phyloP scores from a whole-genome alignment of 2,888 invertebrate genomes.

The Eristalis pertinax region DNA sequence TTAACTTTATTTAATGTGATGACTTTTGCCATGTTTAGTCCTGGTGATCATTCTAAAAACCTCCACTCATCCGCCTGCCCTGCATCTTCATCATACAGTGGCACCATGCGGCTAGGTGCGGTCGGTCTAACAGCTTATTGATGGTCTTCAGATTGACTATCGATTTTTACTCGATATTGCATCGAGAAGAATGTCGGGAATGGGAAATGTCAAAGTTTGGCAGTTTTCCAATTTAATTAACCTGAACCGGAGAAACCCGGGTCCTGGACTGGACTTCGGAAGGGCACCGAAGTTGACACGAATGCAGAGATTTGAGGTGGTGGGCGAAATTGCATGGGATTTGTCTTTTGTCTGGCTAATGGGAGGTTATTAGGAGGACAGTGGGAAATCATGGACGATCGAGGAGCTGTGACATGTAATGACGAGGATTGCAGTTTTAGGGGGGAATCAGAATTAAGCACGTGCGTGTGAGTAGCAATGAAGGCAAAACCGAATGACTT shows the following conservation, averaged over 20 bases:
- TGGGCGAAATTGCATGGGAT: background rate
- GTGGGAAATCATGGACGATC: background rate
- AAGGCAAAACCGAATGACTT: too few species aligned
- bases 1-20: constrained; percentile 32
- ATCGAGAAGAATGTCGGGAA: background rate
- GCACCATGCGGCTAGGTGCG: too few species aligned
- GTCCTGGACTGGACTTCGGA: background rate
- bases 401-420: background rate
- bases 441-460: too few species aligned
- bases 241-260: background rate
- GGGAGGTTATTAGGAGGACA: background rate
- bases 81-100: too few species aligned
- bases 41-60: background rate
- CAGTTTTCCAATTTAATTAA: constrained; percentile 1
- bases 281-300: background rate
- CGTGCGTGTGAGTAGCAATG: too few species aligned
- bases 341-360: background rate
- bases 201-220: background rate
- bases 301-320: background rate
- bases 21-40: constrained; percentile 12
- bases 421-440: background rate
- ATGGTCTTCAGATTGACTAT: constrained; percentile 1
- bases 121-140: background rate
- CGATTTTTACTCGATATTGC: background rate
- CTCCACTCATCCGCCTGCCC: background rate